Percentiles rank a stretch among this genome's conserved stretches.
These are phyloP conservation scores for Pseudomyrmex cubaensis DNA, from an alignment of 1,140 invertebrate genomes.

Conservation along the genomic window DNA sequence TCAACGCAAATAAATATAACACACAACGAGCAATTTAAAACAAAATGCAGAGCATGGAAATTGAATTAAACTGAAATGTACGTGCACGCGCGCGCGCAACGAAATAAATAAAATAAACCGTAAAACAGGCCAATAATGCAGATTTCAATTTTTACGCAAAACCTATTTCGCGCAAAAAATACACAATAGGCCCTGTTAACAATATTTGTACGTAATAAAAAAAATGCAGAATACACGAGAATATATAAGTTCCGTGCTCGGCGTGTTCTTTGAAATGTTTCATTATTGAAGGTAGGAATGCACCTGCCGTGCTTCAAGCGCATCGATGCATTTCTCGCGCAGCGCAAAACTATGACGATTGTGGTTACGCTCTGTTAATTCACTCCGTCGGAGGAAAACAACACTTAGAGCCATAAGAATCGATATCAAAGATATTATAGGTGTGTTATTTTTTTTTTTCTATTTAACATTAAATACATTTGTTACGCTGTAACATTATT, in stretches of 20 bases:
- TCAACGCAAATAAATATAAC: background rate
- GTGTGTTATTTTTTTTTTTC: no score
- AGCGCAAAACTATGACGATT: background rate
- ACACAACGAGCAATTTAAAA: background rate
- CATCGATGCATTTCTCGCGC: background rate
- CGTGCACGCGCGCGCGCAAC: no score
- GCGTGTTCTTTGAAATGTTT: background rate
- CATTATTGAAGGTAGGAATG: background rate
- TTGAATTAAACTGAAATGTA: background rate
- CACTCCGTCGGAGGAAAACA: background rate
- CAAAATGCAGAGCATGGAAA: background rate
- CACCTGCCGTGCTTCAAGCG: constrained; percentile 17
- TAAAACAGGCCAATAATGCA: no score
- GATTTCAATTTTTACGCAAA: background rate
- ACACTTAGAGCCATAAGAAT: background rate
- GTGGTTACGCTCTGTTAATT: constrained; percentile 41
- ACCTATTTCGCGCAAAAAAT: background rate
- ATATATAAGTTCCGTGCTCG: no score
- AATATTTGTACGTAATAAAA: no score
- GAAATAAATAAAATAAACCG: background rate
- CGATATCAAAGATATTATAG: background rate
- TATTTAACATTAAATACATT: no score
- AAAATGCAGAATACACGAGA: no score
- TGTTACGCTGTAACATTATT: no score
- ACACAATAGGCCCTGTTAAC: no score